phyloP scores from a whole-genome alignment of 1,140 invertebrate genomes.

The Orussus abietinus region DNA sequence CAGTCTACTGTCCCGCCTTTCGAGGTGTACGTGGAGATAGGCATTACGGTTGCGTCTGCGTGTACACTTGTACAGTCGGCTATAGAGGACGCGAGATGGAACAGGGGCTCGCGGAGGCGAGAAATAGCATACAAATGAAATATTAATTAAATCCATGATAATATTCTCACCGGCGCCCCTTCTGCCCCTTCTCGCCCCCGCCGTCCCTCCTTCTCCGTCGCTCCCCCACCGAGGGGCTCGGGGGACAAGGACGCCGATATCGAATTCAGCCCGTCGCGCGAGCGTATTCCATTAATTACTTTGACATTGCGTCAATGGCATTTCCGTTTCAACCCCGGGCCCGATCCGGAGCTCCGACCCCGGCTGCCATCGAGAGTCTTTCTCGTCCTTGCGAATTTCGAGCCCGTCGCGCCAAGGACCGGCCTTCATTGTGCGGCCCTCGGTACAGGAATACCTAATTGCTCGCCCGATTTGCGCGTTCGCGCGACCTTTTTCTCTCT shows the following conservation, averaged over 20 bases:
- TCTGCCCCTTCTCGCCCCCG: constrained; percentile 6
- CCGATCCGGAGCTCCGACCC: too few relatives aligned
- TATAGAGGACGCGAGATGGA: neutral
- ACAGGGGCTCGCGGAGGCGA: constrained; percentile 17
- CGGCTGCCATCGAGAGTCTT: too few relatives aligned
- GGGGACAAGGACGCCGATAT: constrained; percentile 25
- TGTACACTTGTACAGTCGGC: neutral
- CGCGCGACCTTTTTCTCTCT: too few relatives aligned
- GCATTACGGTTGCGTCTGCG: neutral
- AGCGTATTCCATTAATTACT: constrained; percentile 36
- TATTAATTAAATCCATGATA: constrained; percentile 44
- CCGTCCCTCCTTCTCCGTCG: constrained; percentile 17
- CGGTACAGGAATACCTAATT: too few relatives aligned
- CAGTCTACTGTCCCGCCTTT: too few relatives aligned
- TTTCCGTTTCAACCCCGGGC: constrained; percentile 36
- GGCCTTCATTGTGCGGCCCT: too few relatives aligned
- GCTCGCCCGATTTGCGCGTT: too few relatives aligned
- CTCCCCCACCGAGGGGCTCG: too few relatives aligned
- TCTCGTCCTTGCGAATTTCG: too few relatives aligned
- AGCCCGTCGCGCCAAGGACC: too few relatives aligned
- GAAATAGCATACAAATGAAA: constrained; percentile 43
- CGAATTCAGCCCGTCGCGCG: constrained; percentile 29
- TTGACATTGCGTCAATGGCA: constrained; percentile 37
- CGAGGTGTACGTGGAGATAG: too few relatives aligned
- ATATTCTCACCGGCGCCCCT: constrained; percentile 19